phyloP scores from a whole-genome alignment of 2,113 vertebrate species.

The Semnopithecus entellus region DNA sequence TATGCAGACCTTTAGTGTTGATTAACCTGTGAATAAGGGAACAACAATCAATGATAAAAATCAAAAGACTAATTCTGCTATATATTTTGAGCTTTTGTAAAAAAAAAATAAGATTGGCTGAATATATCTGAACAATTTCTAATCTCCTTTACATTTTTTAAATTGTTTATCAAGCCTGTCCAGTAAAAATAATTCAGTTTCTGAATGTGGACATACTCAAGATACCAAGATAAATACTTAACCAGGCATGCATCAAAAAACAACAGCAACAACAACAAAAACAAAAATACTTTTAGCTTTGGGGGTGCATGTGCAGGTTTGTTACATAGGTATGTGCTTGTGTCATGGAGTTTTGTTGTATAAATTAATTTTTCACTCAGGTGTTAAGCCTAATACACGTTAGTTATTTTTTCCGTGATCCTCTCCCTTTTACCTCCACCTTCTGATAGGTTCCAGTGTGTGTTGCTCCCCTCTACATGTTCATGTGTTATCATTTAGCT shows the following conservation, averaged over 20 bases:
- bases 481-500: too few relatives aligned
- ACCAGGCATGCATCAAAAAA: neutral
- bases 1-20: neutral
- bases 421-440: too few relatives aligned
- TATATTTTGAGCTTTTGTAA: neutral
- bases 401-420: too few relatives aligned
- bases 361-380: too few relatives aligned
- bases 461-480: too few relatives aligned
- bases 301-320: too few relatives aligned
- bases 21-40: neutral
- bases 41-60: neutral
- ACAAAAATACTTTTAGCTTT: too few relatives aligned
- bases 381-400: too few relatives aligned
- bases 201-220: neutral
- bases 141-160: neutral
- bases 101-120: neutral
- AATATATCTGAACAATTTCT: neutral
- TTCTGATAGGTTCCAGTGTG: too few relatives aligned
- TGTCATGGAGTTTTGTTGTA: too few relatives aligned
- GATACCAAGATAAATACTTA: fast-evolving
- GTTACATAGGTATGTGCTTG: too few relatives aligned
- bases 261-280: too few relatives aligned
- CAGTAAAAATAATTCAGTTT: neutral
- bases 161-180: neutral
- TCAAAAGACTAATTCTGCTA: neutral